Conservation (phyloP, 2,797 vertebrate species). For the Dipus sagitta region DNA sequence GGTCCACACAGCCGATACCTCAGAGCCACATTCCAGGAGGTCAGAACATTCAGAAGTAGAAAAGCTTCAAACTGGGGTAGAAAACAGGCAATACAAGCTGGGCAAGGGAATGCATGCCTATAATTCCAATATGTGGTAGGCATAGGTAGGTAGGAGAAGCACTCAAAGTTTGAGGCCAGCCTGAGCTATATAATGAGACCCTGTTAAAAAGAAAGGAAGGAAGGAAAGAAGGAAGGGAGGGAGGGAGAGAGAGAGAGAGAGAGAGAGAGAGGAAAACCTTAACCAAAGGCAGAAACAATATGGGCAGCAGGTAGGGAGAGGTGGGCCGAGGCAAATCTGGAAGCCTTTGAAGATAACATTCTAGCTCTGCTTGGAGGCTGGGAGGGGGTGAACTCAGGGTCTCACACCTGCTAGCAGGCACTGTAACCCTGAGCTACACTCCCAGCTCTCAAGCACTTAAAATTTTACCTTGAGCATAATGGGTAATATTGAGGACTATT, state of each 20-base stretch:
- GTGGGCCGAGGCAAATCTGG: not conserved
- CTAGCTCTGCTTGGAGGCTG: not conserved
- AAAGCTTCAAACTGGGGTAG: not conserved
- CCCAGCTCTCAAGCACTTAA: not conserved
- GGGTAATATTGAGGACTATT: not conserved
- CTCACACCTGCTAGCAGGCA: not conserved
- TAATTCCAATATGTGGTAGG: not conserved
- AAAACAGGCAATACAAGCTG: not conserved
- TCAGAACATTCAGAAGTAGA: not conserved
- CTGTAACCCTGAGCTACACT: not conserved
- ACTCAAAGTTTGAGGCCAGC: not conserved
- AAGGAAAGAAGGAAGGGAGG: too few species aligned
- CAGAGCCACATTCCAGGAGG: not conserved
- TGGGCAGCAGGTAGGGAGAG: not conserved
- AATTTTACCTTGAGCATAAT: not conserved
- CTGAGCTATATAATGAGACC: not conserved
- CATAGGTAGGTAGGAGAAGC: not conserved
- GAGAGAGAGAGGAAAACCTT: too few species aligned
- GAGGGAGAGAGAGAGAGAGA: too few species aligned
- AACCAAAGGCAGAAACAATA: not conserved
- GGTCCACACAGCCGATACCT: not conserved
- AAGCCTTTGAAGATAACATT: not conserved
- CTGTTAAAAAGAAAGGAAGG: not conserved
- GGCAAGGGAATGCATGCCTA: not conserved
- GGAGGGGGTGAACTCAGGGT: not conserved